These are phyloP conservation scores for Xiphias gladius DNA, from an alignment of 2,113 vertebrate species.

Conservation along the genomic window DNA sequence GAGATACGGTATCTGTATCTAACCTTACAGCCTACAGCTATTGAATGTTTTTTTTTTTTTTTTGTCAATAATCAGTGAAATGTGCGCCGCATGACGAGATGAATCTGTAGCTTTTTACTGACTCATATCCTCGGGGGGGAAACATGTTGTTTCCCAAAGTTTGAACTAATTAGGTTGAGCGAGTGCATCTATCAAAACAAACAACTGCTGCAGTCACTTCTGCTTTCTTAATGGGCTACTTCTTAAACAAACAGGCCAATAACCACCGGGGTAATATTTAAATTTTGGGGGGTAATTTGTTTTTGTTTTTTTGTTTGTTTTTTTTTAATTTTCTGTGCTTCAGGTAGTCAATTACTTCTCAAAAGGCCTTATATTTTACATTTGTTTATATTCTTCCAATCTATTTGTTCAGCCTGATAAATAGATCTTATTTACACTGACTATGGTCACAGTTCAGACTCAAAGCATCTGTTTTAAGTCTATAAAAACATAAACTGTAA, in stretches of 20 bases:
- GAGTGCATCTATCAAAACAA: slow-evolving; percentile 48
- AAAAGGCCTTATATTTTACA: neutral
- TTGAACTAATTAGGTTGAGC: slow-evolving; percentile 38
- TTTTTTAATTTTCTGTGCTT: slow-evolving; percentile 17
- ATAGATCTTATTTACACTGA: slow-evolving; percentile 17
- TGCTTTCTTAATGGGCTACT: slow-evolving; percentile 51
- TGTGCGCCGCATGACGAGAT: neutral
- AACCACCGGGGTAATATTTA: slow-evolving; percentile 16
- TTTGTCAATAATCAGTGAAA: neutral
- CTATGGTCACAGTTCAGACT: slow-evolving; percentile 12
- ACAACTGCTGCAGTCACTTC: slow-evolving; percentile 23
- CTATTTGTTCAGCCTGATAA: slow-evolving; percentile 29
- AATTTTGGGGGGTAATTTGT: neutral
- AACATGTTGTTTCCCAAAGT: slow-evolving; percentile 30
- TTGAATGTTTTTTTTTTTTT: too few relatives aligned
- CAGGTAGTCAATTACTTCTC: slow-evolving; percentile 16
- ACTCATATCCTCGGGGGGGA: neutral
- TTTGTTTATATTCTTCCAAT: neutral
- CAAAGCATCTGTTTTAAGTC: neutral
- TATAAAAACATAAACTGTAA: slow-evolving; percentile 2
- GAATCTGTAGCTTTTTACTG: slow-evolving; percentile 11
- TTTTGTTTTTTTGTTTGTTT: too few relatives aligned
- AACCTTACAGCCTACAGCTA: too few relatives aligned
- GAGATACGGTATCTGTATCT: too few relatives aligned
- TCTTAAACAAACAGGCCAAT: slow-evolving; percentile 47